A percentile compares a stretch with the other conserved stretches of the same genome.
These are phyloP conservation scores for Aleadryas rufinucha DNA, from an alignment of 2,113 vertebrate genomes.

Conservation along the genomic window DNA sequence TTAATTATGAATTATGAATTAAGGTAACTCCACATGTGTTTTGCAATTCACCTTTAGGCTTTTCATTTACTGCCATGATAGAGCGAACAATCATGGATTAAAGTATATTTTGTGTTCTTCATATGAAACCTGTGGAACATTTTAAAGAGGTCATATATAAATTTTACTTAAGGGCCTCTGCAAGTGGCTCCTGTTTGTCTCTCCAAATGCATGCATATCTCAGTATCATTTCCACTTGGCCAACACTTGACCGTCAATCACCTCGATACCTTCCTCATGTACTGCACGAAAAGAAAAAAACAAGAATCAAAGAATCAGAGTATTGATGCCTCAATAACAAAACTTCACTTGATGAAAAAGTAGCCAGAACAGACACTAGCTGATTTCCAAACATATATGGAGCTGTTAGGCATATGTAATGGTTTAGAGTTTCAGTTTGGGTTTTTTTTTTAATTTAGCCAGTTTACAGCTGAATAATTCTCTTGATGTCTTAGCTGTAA, in stretches of 20 bases:
- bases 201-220: neutral
- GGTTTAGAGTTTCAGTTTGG: neutral
- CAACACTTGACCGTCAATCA: neutral
- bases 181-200: neutral
- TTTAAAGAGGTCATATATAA: neutral
- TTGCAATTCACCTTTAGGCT: neutral
- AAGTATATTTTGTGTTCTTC: neutral
- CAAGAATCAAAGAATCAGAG: neutral
- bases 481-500: neutral
- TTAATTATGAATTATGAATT: neutral
- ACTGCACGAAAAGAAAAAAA: neutral
- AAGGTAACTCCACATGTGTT: neutral
- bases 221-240: neutral
- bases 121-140: neutral
- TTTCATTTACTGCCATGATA: neutral
- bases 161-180: neutral
- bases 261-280: rapidly evolving
- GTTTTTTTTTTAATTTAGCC: neutral
- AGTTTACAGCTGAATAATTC: neutral
- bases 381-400: neutral
- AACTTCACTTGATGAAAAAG: neutral
- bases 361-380: neutral
- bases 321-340: neutral
- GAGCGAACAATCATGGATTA: neutral
- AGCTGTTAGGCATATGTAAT: neutral